Conservation (phyloP, 2,888 invertebrate species). For the Sisyra nigra region DNA sequence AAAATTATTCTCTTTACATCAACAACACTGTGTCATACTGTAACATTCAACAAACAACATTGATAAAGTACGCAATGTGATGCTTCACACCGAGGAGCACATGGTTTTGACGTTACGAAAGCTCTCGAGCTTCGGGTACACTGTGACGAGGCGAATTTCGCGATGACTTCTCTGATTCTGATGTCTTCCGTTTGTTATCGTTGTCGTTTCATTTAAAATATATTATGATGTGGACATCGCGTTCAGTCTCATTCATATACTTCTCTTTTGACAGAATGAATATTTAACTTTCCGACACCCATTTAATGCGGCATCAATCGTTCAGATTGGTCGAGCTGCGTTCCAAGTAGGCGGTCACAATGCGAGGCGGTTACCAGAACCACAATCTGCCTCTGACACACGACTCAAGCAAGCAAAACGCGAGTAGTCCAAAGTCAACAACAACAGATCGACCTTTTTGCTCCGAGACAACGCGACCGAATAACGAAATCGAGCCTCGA, state of each 20-base stretch:
- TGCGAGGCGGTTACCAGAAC: constrained; percentile 14
- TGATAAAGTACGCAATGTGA: too few species aligned
- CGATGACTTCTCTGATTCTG: too few species aligned
- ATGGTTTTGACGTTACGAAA: too few species aligned
- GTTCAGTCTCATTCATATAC: background rate
- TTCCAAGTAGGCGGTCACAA: constrained; percentile 26
- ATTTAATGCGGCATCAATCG: constrained; percentile 26
- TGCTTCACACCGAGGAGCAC: too few species aligned
- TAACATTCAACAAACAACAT: too few species aligned
- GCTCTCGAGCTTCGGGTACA: too few species aligned
- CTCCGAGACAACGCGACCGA: too few species aligned
- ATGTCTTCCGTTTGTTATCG: too few species aligned
- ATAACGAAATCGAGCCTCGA: too few species aligned
- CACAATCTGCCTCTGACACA: background rate
- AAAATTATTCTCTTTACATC: too few species aligned
- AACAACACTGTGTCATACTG: too few species aligned
- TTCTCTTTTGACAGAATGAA: constrained; percentile 29
- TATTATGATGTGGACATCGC: constrained; percentile 1
- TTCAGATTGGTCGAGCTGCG: constrained; percentile 31
- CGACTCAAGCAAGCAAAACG: background rate
- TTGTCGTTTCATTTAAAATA: background rate
- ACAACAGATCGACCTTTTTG: background rate
- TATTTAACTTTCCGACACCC: constrained; percentile 28
- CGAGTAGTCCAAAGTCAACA: background rate
- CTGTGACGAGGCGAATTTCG: too few species aligned